Conservation (phyloP, 2,113 vertebrate genomes). For the Bolborhynchus lineola region DNA sequence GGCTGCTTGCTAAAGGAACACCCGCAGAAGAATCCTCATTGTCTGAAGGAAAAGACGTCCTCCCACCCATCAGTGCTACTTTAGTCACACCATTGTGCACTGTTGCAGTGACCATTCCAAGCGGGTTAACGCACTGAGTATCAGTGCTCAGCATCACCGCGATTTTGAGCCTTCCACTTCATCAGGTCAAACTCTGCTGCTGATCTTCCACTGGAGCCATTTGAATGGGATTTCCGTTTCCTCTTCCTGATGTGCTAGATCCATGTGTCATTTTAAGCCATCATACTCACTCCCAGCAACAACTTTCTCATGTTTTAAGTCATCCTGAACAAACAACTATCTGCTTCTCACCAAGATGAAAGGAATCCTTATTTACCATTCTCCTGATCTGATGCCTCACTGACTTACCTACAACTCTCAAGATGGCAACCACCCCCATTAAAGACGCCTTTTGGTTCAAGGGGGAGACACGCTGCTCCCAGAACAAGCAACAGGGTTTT, state of each 20-base stretch:
- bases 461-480: accelerated
- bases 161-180: neutral
- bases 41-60: neutral
- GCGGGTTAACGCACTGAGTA: neutral
- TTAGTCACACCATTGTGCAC: accelerated
- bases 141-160: neutral
- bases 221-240: accelerated
- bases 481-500: accelerated
- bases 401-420: neutral
- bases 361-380: accelerated
- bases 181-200: neutral
- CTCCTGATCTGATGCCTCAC: accelerated
- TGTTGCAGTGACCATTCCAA: neutral
- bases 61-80: accelerated
- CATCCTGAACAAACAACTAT: accelerated
- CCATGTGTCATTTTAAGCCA: accelerated
- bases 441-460: accelerated
- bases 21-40: neutral
- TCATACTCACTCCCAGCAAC: accelerated
- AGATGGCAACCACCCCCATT: accelerated
- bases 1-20: neutral
- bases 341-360: accelerated
- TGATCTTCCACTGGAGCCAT: accelerated
- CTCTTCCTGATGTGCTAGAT: accelerated
- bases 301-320: accelerated